Evolutionary conservation across 2,888 invertebrate species (phyloP), one percentile per base, ranked within the genome.

Genomic region (Cheilosia variabilis): DNA sequence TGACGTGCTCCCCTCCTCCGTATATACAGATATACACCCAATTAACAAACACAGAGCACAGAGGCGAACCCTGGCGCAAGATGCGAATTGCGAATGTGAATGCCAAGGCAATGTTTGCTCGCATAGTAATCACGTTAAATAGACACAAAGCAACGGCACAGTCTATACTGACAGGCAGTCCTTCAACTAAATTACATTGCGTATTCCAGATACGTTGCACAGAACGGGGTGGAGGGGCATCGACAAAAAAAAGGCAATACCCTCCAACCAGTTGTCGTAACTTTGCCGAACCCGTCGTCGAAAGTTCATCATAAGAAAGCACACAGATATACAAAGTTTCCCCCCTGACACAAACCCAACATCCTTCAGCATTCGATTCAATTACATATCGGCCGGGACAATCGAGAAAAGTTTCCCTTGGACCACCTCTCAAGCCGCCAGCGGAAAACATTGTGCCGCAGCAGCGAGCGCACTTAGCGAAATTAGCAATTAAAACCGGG

Each of bases 121-220:
- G 79, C 84, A 84, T 71, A 75, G 84, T 80, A 76, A 79, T 84
- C 84, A 84, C 65, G 75, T 76, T 76, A 71, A 79, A 76, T 60
- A 79, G 84, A 84, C 84, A 71, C 79, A 80, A 84, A 80, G 79
- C 58, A 65, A 69, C 19, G 83, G 58, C 62, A 62, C 22, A 58
- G 52, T 19, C 72, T 7, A 17, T 9, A 15, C 77, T 53, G 50
- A n/a, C 55, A 50, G 37, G 76, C 53, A 68, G 75, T 83, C 73
- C 73, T 69, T 83, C 63, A 53, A 47, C 45, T 75, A 80, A 84
- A 84, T 84, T 84, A 84, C 84, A 84, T 84, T 84, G 84, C 80
- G 84, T 84, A 84, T 84, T 84, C 84, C 65, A 71, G 71, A 62
- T 58, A 79, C 84, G 84, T 84, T 45, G 10, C 22, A 34, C 17